Conservation (phyloP, 2,888 invertebrate species). For the Cryptus viduatorius region DNA sequence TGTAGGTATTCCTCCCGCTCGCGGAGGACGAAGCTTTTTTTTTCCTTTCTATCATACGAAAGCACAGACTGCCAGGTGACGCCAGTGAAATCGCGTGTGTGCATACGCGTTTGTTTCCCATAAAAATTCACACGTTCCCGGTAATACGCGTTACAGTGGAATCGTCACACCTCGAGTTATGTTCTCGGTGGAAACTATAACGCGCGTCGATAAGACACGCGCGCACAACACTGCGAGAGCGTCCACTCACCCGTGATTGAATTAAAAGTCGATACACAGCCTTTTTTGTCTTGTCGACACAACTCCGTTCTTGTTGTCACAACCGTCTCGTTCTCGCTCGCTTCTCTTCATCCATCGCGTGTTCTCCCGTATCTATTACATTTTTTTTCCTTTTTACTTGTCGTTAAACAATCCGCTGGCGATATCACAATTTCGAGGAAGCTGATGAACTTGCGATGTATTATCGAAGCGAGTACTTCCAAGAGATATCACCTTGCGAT, state of each 20-base stretch:
- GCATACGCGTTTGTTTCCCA: not conserved
- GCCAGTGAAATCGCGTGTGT: slow-evolving; percentile 23
- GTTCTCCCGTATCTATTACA: slow-evolving; percentile 1
- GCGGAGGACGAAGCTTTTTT: not conserved
- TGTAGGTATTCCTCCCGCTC: slow-evolving; percentile 6
- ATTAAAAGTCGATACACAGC: slow-evolving; percentile 73
- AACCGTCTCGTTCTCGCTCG: not conserved
- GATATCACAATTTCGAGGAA: not conserved
- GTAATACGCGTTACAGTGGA: slow-evolving; percentile 28
- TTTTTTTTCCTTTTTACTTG: not conserved
- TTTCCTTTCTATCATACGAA: not conserved
- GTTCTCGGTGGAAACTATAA: slow-evolving; percentile 45
- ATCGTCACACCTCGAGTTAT: slow-evolving; percentile 17
- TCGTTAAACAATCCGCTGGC: not conserved
- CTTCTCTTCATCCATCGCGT: not conserved
- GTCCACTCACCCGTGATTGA: slow-evolving; percentile 72
- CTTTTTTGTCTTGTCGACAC: slow-evolving; percentile 41
- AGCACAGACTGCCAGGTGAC: slow-evolving; percentile 8
- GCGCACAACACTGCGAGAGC: slow-evolving; percentile 61
- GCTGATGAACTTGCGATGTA: not conserved
- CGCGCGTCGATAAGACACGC: slow-evolving; percentile 71
- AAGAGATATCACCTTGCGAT: not conserved
- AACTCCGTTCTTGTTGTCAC: slow-evolving; percentile 2
- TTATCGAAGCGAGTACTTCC: not conserved
- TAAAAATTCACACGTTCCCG: slow-evolving; percentile 38